Evolutionary conservation across 2,113 vertebrate species (phyloP), one percentile per base, ranked within the genome.

Genomic region (Oostethus manadensis): DNA sequence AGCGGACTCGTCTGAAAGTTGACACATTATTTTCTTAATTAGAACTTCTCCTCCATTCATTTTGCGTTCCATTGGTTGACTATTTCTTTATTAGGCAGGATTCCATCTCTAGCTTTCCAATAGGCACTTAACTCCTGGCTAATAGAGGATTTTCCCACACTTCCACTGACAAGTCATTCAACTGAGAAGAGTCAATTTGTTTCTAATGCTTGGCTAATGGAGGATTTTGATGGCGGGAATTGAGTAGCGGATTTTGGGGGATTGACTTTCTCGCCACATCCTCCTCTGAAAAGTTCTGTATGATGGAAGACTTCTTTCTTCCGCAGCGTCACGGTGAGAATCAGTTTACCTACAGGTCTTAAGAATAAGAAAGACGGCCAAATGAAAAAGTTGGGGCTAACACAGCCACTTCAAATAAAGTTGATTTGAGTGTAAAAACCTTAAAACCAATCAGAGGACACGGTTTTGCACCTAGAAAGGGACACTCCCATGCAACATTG

Each of bases 181-280:
- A 64, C 82, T 87, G 86, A 82, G 80, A 81, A 84, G 83, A 90
- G 88, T 86, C 89, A 87, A 90, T 90, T 89, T 89, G 87, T 86
- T 86, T 87, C 86, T 89, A 88, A 90, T 88, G 87, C 89, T 87
- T 88, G 86, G 81, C 80, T 90, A 90, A 89, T 89, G 78, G 87
- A 87, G 87, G 82, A 84, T 84, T 77, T 79, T 71, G 77, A 72
- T 83, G 71, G 77, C 76, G 79, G 75, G 83, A 83, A 88, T 83
- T 70, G 84, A 88, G 77, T 60, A 58, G 63, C 48, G 73, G 67
- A 70, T 83, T 86, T 84, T 87, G 78, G 15, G 74, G 79, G 73
- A 76, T 79, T 82, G 81, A 82, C 74, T 84, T 70, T 66, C 64
- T 72, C 56, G 21, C 70, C 75, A 71, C 62, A 78, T 80, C 66